These are phyloP conservation scores for Whitmania pigra DNA, from an alignment of 1,140 invertebrate genomes.

Conservation along the genomic window DNA sequence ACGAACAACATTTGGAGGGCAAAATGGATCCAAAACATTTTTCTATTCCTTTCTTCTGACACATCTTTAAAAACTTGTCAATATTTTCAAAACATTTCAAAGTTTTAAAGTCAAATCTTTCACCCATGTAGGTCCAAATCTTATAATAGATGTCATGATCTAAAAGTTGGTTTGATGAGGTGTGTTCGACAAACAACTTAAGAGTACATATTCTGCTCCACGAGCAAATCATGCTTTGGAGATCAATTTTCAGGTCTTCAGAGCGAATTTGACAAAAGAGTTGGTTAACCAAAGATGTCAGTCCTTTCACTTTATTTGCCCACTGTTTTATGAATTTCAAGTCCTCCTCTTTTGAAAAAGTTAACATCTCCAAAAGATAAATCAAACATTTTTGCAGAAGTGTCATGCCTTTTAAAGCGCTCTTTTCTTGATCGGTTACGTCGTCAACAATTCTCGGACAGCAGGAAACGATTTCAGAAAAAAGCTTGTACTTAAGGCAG, in stretches of 20 bases:
- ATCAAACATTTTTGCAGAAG: too few species aligned
- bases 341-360: too few species aligned
- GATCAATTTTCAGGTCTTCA: neutral
- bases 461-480: too few species aligned
- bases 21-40: constrained; percentile 27
- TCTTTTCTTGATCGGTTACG: too few species aligned
- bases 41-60: constrained; percentile 27
- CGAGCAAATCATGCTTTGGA: neutral
- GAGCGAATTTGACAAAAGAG: neutral
- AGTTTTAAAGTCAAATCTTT: constrained; percentile 26
- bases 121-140: constrained; percentile 25
- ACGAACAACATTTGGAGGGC: neutral
- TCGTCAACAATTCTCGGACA: too few species aligned
- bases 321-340: too few species aligned
- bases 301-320: neutral
- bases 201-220: neutral
- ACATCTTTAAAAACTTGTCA: constrained; percentile 30
- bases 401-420: too few species aligned
- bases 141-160: constrained; percentile 13
- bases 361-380: too few species aligned
- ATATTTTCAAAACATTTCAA: constrained; percentile 26
- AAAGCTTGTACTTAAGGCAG: too few species aligned
- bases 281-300: neutral
- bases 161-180: constrained; percentile 13
- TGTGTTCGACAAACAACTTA: neutral